These are phyloP conservation scores for Rotaria macrura DNA, from an alignment of 2,888 invertebrate genomes.

Conservation along the genomic window DNA sequence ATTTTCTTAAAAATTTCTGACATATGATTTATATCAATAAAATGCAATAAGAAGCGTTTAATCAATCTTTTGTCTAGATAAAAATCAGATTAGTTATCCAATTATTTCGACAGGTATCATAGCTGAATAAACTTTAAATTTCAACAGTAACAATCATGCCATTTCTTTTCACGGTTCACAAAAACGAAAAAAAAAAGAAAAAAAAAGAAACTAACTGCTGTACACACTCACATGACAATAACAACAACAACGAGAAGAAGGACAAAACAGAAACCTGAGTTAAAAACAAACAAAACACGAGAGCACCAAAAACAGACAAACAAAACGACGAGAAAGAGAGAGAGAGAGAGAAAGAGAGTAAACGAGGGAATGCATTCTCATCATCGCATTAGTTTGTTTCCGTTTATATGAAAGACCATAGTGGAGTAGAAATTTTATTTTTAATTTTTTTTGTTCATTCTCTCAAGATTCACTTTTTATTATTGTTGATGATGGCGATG, in stretches of 20 bases:
- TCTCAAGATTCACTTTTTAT: constrained; percentile 7
- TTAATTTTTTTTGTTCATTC: neutral
- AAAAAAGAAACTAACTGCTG: neutral
- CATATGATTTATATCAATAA: neutral
- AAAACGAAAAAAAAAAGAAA: neutral
- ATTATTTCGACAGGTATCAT: neutral
- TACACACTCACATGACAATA: neutral
- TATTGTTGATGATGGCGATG: neutral
- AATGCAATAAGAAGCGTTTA: neutral
- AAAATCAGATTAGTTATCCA: neutral
- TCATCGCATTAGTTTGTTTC: neutral
- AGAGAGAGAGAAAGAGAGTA: neutral
- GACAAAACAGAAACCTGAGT: constrained; percentile 12
- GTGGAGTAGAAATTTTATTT: neutral
- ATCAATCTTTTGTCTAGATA: neutral
- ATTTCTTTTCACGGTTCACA: constrained; percentile 12
- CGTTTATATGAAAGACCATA: neutral
- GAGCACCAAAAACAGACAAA: neutral
- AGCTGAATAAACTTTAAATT: neutral
- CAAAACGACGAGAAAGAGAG: neutral
- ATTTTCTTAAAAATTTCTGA: too few relatives aligned
- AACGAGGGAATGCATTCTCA: neutral
- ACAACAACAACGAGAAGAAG: neutral
- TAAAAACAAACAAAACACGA: constrained; percentile 10
- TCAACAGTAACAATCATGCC: constrained; percentile 10